phyloP scores from a whole-genome alignment of 2,797 vertebrate genomes.

The Adelosebastes latens region DNA sequence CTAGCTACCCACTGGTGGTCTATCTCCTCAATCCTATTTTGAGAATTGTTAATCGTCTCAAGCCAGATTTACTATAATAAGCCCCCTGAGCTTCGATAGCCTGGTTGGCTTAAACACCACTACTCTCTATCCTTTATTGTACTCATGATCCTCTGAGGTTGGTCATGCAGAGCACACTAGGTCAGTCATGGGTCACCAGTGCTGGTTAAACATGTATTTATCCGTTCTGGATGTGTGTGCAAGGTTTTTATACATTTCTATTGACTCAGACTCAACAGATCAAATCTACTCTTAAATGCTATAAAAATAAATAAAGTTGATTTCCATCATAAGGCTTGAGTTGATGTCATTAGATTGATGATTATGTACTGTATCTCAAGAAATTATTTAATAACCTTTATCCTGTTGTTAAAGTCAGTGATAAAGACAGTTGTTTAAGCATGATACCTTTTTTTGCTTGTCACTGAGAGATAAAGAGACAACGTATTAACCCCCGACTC shows the following conservation, averaged over 20 bases:
- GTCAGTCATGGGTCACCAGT: background rate
- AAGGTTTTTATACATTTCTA: background rate
- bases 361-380: background rate
- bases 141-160: conserved; percentile 5
- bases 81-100: conserved; percentile 55
- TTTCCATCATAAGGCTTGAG: background rate
- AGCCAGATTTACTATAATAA: conserved; percentile 68
- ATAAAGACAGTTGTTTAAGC: background rate
- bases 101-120: conserved; percentile 21
- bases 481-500: background rate
- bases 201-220: conserved; percentile 24
- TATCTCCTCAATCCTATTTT: conserved; percentile 46
- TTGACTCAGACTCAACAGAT: background rate
- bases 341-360: background rate
- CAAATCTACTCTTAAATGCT: background rate
- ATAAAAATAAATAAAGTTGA: background rate
- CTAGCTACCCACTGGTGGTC: background rate
- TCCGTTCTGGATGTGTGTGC: background rate
- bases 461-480: background rate
- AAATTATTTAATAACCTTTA: background rate
- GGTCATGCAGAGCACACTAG: background rate
- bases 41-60: conserved; percentile 58
- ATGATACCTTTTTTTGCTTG: background rate
- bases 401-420: background rate
- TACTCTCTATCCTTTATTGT: background rate